Base-by-base conservation (phyloP, 2,888 invertebrate species). In the Folsomia manolachei region DNA sequence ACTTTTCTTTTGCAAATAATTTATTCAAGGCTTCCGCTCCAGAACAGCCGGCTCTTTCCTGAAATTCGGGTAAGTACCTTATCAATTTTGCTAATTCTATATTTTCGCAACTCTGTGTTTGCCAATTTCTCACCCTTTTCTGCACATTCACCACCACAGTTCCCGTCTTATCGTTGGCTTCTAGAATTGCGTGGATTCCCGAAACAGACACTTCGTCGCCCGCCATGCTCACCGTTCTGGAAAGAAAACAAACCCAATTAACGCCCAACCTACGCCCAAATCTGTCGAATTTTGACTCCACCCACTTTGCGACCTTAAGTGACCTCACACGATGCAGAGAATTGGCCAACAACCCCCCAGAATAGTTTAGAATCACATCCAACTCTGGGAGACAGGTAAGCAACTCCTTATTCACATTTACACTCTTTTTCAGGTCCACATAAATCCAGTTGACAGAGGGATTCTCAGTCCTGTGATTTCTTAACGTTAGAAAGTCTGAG, bases 281-380 rank as follows among this genome's bases (percentile, higher is more conserved):
- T 39, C 39, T 39, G 39, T 39, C 39, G 39, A 39, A 39, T 39
- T 39, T 39, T 39, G 14, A 39, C 18, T 56, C 18, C 11, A 62
- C 62, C 23, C 62, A 62, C 62, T 62, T 23, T 62, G 62, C 7
- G 24, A 62, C 23, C 2, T 23, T 4, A 24, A 62, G 11, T 25
- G 7, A 21, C 23, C 26, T 11, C 11, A 62, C 62, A 24, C 62
- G 23, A 25, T 25, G 23, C 62, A 62, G n/a, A 2, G 23, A 23
- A 19, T 25, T 14, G 4, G 67, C 9, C 11, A 56, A 67, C 7
- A 18, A 14, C 1, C 25, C 56, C 14, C 74, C 71, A 1, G 70
- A 62, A 68, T 66, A 71, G 51, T 72, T 74, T 1, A 74, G 61
- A 23, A 70, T 27, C 53, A 70, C 71, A 21, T 72, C 70, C 27